These are phyloP conservation scores for Lissonota sp. DNA, from an alignment of 2,888 invertebrate species.

Conservation along the genomic window DNA sequence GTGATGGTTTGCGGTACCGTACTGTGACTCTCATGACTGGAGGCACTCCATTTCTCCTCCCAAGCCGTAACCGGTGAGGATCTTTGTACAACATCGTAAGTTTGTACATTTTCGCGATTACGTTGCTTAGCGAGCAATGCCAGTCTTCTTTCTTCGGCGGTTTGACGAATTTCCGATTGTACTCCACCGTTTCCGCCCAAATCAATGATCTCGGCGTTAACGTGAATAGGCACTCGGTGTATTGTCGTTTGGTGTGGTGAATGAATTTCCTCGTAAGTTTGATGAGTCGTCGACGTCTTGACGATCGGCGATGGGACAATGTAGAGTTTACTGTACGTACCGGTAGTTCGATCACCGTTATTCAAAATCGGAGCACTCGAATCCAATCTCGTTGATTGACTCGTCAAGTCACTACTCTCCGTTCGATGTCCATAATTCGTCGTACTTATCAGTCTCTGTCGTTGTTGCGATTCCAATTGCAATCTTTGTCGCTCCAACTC, in stretches of 20 bases:
- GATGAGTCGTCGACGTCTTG: conserved; percentile 26
- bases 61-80: conserved; percentile 8
- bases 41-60: conserved; percentile 70
- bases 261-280: conserved; percentile 23
- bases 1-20: conserved; percentile 42
- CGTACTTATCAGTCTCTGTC: neutral
- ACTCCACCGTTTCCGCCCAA: neutral
- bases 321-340: neutral
- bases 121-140: neutral
- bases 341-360: neutral
- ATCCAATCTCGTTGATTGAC: conserved; percentile 2
- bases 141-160: conserved; percentile 7
- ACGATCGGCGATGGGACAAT: conserved; percentile 27
- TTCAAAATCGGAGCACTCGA: conserved; percentile 5
- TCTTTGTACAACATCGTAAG: neutral
- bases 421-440: conserved; percentile 13
- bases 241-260: neutral
- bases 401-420: conserved; percentile 1
- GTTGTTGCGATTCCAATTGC: neutral
- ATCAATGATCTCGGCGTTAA: neutral
- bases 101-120: neutral
- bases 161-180: neutral
- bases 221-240: conserved; percentile 33
- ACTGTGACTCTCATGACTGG: conserved; percentile 61
- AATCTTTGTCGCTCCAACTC: too few relatives aligned